Evolutionary conservation across 2,797 vertebrate genomes (phyloP), one percentile per base, ranked within the genome.

Genomic region (Margarornis squamiger): DNA sequence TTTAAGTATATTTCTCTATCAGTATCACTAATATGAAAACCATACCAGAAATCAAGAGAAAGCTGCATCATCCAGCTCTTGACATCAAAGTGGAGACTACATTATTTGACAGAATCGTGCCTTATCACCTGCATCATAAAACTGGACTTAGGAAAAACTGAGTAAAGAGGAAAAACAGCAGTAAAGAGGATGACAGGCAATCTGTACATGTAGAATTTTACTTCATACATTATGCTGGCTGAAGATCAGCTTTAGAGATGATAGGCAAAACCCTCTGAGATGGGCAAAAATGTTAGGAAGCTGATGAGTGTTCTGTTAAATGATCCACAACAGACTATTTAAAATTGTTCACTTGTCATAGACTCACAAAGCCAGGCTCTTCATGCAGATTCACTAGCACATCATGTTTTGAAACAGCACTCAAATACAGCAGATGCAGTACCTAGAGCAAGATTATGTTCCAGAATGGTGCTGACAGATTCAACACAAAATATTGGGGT

Each of bases 301-400:
- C n/a, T 71, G 67, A 92, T 71, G 48, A 82, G 32, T 38, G 59
- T 67, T 79, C 57, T 90, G 89, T 54, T 88, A 93, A 92, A 84
- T 70, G 80, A 88, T 81, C 73, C 91, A 76, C 78, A 95, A 63
- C 61, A 63, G 41, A 26, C 61, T 76, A 54, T 58, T 93, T 88
- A 55, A 83, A 91, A 61, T 34, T 67, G 32, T 57, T 88, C 45
- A n/a, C 88, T 93, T 76, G 12, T 79, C 85, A 73, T 2, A 76
- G 52, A 52, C 59, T 87, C 67, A 73, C 63, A 73, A 92, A 95
- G 38, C 27, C 61, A 12, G 2, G 39, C 23, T 88, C 38, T 49
- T 79, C 68, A 49, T 17, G n/a, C 26, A 54, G 48, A 52, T 79
- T 92, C 52, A 58, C 52, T 34, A 55, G 10, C 32, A 63, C 32